Evolutionary conservation across 2,888 invertebrate species (phyloP), one percentile per base, ranked within the genome.

Genomic region (Drosophila affinis): DNA sequence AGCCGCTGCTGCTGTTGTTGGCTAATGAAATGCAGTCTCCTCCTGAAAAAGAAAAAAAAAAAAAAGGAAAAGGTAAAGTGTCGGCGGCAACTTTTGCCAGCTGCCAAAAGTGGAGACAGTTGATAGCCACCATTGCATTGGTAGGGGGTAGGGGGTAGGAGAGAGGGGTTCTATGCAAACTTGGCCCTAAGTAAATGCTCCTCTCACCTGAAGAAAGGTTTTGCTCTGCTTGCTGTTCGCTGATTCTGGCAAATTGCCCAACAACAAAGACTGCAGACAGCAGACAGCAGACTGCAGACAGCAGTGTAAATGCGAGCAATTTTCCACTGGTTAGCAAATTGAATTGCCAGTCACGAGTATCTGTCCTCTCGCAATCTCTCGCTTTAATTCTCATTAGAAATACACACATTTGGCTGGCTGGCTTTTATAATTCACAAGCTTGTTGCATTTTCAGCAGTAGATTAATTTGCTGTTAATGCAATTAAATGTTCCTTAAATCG

Each of bases 61-160:
- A 5, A 24, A 3, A 55, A 18, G 45, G 27, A 29, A 57, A 72
- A 57, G 51, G 53, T 65, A 67, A 77, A 77, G 74, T 57, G 72
- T 72, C 62, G 67, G 62, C 68, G 67, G 75, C 79, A 85, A 83
- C 69, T 83, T 79, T 67, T 68, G 79, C 74, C 88, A 83, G 83
- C 83, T 84, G 88, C 83, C 83, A 84, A 88, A 83, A 79, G 78
- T 82, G 80, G 83, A 79, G 88, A 86, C 88, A 82, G 79, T 75
- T 81, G 72, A 75, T 74, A 75, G 81, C 80, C 73, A 44, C 39
- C 65, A 3, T 29, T 17, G 34, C 27, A 14, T 12, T 7, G 59
- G 53, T 44, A 18, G 39, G 18, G 29, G 57, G 52, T 10, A 0
- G 27, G 27, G 2, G 27, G 9, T 9, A 3, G 10, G 32, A n/a